phyloP scores from a whole-genome alignment of 2,113 vertebrate species.

The Tragelaphus imberbis region DNA sequence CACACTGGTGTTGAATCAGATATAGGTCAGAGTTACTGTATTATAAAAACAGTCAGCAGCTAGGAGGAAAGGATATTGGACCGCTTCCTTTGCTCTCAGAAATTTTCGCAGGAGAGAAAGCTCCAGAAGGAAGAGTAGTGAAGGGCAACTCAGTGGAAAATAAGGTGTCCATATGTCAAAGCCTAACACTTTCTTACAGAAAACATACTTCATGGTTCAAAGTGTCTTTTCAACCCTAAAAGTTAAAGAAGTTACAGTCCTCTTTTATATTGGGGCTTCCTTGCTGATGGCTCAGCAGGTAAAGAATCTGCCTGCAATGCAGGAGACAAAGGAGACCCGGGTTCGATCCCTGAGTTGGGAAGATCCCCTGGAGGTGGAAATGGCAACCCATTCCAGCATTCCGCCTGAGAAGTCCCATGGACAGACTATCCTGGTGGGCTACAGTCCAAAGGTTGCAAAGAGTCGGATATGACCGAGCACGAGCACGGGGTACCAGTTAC shows the following conservation, averaged over 20 bases:
- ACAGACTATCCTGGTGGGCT: not conserved
- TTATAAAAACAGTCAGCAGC: not conserved
- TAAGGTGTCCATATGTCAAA: not conserved
- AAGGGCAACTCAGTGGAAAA: not conserved
- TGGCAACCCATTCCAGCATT: not conserved
- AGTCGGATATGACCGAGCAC: not conserved
- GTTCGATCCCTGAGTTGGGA: not conserved
- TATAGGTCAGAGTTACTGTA: not conserved
- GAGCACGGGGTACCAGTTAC: not conserved
- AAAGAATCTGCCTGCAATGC: not conserved
- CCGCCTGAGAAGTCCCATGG: not conserved
- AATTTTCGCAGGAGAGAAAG: not conserved
- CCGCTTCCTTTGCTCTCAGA: not conserved
- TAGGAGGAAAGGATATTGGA: not conserved
- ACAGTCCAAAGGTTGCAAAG: not conserved
- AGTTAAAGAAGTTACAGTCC: not conserved
- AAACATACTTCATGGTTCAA: not conserved
- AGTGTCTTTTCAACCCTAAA: not conserved
- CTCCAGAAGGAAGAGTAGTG: not conserved
- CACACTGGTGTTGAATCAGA: not conserved
- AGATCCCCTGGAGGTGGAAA: not conserved
- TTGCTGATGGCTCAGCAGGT: not conserved
- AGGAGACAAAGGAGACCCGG: not conserved
- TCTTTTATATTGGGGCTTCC: not conserved
- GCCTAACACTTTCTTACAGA: not conserved